These are phyloP conservation scores for Athetis lepigone DNA, from an alignment of 2,888 invertebrate genomes.

Conservation along the genomic window DNA sequence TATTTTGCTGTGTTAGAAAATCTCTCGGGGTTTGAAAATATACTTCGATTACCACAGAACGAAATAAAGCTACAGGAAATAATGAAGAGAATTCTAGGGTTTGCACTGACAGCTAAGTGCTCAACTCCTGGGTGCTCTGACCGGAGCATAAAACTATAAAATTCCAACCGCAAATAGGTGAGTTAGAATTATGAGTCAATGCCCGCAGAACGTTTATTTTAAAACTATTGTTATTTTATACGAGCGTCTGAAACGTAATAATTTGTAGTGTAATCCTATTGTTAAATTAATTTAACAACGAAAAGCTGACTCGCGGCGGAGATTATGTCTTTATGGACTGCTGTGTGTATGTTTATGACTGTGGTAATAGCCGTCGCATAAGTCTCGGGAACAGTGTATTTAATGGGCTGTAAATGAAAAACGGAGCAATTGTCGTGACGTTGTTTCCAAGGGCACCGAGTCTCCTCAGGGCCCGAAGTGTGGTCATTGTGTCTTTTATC, in stretches of 20 bases:
- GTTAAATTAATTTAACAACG: conserved; percentile 58
- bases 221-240: conserved; percentile 39
- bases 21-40: not conserved
- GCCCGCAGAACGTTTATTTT: conserved; percentile 31
- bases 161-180: conserved; percentile 35
- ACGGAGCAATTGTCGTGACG: conserved; percentile 74
- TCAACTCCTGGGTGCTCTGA: conserved; percentile 23
- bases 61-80: conserved; percentile 12
- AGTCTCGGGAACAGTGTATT: conserved; percentile 73
- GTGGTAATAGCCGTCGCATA: conserved; percentile 75
- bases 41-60: not conserved
- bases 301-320: conserved; percentile 37
- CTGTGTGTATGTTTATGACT: conserved; percentile 76
- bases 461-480: conserved; percentile 56
- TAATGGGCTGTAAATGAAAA: conserved; percentile 85
- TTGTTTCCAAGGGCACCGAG: conserved; percentile 65
- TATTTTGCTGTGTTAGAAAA: conserved; percentile 9
- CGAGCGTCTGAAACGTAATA: conserved; percentile 39
- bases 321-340: conserved; percentile 58
- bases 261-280: conserved; percentile 54
- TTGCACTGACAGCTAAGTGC: conserved; percentile 4
- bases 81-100: conserved; percentile 5
- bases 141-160: conserved; percentile 42
- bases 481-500: conserved; percentile 70
- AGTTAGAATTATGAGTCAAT: conserved; percentile 33